These are phyloP conservation scores for Pantherophis vulpinus DNA, from an alignment of 2,797 vertebrate species.

Conservation along the genomic window DNA sequence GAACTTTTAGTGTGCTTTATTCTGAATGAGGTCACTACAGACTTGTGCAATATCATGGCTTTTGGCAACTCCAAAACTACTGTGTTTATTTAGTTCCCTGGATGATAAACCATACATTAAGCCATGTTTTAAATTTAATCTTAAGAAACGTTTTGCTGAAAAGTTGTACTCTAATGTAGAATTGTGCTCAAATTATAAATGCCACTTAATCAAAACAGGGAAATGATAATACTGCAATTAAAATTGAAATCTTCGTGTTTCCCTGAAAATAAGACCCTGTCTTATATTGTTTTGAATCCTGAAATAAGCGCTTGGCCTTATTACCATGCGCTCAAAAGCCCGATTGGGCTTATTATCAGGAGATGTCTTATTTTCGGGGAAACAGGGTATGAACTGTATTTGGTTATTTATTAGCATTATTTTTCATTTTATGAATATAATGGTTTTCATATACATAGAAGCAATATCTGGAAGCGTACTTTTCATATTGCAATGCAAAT, in stretches of 20 bases:
- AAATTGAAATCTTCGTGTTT: background rate
- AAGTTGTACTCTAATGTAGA: background rate
- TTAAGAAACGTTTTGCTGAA: background rate
- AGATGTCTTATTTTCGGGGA: no score
- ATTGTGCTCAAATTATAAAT: background rate
- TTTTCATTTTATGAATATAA: background rate
- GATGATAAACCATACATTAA: background rate
- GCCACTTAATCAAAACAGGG: background rate
- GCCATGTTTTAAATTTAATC: background rate
- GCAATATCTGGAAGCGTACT: background rate
- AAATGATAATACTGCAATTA: background rate
- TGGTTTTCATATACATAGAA: background rate
- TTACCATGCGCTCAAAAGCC: no score
- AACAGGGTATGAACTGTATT: background rate
- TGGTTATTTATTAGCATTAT: background rate
- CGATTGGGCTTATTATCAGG: no score
- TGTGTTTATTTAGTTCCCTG: background rate
- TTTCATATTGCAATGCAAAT: background rate
- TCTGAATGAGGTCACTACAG: background rate
- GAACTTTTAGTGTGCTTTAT: background rate
- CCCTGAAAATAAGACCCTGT: no score
- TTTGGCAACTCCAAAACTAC: background rate
- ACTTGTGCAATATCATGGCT: background rate
- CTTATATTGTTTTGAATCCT: no score
- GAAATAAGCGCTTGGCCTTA: no score